These are phyloP conservation scores for Callospermophilus lateralis DNA, from an alignment of 2,113 vertebrate genomes.

Conservation along the genomic window DNA sequence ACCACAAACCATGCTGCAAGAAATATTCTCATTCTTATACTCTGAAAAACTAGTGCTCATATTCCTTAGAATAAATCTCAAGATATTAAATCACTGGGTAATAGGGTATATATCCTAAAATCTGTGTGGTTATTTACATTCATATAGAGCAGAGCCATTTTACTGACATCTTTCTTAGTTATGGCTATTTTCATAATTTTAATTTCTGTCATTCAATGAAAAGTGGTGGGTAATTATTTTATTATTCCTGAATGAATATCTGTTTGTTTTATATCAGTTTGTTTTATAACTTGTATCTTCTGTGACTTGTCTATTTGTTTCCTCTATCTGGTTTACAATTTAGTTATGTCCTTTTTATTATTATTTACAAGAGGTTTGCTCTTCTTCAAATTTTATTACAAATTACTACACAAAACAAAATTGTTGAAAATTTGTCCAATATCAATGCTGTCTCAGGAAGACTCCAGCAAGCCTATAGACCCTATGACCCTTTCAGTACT, in stretches of 20 bases:
- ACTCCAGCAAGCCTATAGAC: neutral
- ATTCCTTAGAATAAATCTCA: neutral
- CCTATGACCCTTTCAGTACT: neutral
- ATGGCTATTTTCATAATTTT: neutral
- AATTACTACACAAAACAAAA: neutral
- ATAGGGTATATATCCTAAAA: neutral
- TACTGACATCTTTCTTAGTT: neutral
- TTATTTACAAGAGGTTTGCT: neutral
- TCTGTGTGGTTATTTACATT: neutral
- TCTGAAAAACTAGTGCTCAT: neutral
- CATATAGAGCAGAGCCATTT: neutral
- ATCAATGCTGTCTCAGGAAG: neutral
- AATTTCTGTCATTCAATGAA: neutral
- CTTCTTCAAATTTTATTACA: neutral
- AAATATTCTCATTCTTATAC: neutral
- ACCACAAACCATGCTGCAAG: neutral
- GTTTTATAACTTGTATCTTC: neutral
- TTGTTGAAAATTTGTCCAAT: neutral
- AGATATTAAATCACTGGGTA: neutral
- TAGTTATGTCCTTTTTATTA: neutral
- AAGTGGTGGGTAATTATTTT: neutral
- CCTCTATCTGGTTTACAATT: neutral
- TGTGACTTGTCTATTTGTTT: neutral
- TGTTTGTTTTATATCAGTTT: neutral
- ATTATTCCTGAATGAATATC: neutral